These are phyloP conservation scores for Atrichornis clamosus DNA, from an alignment of 2,113 vertebrate genomes.

Conservation along the genomic window DNA sequence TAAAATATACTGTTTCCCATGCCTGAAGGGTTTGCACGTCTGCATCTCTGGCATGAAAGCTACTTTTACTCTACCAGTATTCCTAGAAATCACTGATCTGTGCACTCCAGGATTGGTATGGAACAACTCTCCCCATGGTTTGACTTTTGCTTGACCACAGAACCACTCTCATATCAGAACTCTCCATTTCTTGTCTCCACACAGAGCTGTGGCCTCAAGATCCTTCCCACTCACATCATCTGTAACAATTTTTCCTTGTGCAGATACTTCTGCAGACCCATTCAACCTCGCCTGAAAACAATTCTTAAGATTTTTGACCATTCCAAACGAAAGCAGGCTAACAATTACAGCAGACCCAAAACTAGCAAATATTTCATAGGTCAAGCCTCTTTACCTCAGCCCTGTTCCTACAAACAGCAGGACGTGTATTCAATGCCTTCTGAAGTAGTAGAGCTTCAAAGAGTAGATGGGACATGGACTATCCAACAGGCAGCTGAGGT, in stretches of 20 bases:
- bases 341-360: neutral
- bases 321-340: neutral
- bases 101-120: neutral
- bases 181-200: neutral
- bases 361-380: neutral
- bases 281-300: neutral
- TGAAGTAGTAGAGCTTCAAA: neutral
- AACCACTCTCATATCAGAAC: neutral
- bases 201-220: neutral
- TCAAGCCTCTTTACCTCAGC: neutral
- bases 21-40: neutral
- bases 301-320: neutral
- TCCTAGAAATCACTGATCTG: neutral
- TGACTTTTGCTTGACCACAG: neutral
- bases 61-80: neutral
- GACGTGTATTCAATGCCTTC: neutral
- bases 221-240: neutral
- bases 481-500: neutral
- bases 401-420: neutral
- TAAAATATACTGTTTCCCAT: neutral
- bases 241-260: neutral
- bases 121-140: neutral
- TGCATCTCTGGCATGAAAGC: neutral
- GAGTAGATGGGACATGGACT: neutral
- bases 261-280: neutral